Base-by-base conservation (phyloP, 2,888 invertebrate species). In the Diplazon laetatorius region DNA sequence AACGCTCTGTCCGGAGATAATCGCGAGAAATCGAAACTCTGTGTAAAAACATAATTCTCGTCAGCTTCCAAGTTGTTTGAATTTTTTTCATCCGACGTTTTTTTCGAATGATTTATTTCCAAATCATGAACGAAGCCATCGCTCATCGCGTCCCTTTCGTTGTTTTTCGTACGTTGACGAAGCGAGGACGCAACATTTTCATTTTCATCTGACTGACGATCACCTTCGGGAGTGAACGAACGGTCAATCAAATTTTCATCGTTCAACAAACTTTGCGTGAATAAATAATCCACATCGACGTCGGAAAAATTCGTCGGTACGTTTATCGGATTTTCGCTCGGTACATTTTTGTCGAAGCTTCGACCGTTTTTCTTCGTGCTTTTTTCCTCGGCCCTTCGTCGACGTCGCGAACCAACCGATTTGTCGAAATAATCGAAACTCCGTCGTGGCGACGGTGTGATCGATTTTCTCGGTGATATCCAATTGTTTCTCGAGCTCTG, bases 401-500 rank as follows among this genome's bases (percentile, higher is more conserved):
- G 37, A 5, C 59, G 2, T 48, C 57, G 20, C 12, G 10, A 5
- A 14, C 46, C 25, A 12, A 5, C 3, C 2, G 60, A 60, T 50
- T 60, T 50, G 12, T 39, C 16, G 10, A 25, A 14, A 10, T 20
- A 14, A 52, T 39, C 30, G 22, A 20, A 37, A 4, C 14, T 50
- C 12, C 4, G n/a, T n/a, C 46, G 59, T 5, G 62, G 52, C 39
- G 46, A 60, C 6, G 59, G 69, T 20, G 65, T 63, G 8, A 55
- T 59, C 9, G 44, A 9, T 63, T 18, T 52, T 10, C 12, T n/a
- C 1, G 20, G 25, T 6, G 22, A 65, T 6, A 18, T 16, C 14
- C 44, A n/a, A 5, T 12, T 8, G 14, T 48, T 57, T 52, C 37
- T 60, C 30, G 55, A 74, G 12, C 66, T 71, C 39, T 75, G 62